phyloP scores from a whole-genome alignment of 1,140 invertebrate species.

The Samia ricini region DNA sequence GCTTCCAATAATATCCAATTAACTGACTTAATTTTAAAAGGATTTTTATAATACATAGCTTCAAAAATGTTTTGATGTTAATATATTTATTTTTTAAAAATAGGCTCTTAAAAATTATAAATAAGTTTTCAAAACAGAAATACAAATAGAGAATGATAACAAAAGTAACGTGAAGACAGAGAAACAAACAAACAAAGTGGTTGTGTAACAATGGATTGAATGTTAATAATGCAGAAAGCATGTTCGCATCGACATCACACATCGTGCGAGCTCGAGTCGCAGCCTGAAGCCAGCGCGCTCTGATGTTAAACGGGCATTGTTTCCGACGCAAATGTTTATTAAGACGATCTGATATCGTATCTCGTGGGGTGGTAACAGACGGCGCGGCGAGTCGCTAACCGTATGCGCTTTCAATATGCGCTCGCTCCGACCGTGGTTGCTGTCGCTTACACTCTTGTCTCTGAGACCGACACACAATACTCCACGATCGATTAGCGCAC shows the following conservation, averaged over 20 bases:
- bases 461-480: conserved; percentile 47
- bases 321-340: conserved; percentile 69
- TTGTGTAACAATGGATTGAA: conserved; percentile 25
- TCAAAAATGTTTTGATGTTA: background rate
- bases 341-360: conserved; percentile 74
- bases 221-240: conserved; percentile 30
- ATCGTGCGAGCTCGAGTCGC: conserved; percentile 17
- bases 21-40: background rate
- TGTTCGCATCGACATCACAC: conserved; percentile 42
- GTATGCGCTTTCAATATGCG: conserved; percentile 63
- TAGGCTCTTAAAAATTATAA: background rate
- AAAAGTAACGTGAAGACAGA: conserved; percentile 1
- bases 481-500: conserved; percentile 61
- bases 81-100: background rate
- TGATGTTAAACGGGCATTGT: conserved; percentile 69
- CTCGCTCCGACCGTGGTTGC: conserved; percentile 26
- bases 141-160: background rate
- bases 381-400: conserved; percentile 2
- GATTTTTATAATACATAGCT: no score
- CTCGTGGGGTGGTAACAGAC: conserved; percentile 60
- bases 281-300: conserved; percentile 25
- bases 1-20: background rate
- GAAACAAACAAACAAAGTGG: conserved; percentile 21
- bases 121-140: background rate
- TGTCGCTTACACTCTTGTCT: conserved; percentile 14